Percentiles rank a stretch among this genome's conserved stretches.
Conservation (phyloP, 2,113 vertebrate species). For the Raja brachyura region DNA sequence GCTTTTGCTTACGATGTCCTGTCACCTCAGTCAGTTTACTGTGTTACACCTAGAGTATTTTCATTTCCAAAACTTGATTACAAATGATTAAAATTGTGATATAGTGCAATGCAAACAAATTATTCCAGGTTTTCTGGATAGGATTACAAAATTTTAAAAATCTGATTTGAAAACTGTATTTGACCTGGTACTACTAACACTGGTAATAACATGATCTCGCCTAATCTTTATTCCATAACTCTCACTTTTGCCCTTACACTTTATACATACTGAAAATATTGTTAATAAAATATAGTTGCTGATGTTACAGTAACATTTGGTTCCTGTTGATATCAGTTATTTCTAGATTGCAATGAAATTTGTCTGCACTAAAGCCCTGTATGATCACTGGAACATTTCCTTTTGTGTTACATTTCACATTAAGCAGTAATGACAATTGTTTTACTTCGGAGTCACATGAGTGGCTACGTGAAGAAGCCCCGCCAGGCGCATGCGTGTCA, state of each 20-base stretch:
- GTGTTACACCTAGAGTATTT: not conserved
- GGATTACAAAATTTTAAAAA: not conserved
- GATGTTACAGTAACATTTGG: not conserved
- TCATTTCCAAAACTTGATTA: not conserved
- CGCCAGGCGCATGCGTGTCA: too few relatives aligned
- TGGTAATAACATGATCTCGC: not conserved
- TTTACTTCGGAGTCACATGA: too few relatives aligned
- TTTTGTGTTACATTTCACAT: not conserved
- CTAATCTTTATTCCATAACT: not conserved
- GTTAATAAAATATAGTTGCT: not conserved
- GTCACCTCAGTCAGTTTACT: not conserved
- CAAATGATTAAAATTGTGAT: not conserved
- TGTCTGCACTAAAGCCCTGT: not conserved
- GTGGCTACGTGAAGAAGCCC: too few relatives aligned
- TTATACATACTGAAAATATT: not conserved
- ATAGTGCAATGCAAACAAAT: not conserved
- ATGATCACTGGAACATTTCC: not conserved
- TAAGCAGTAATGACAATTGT: not conserved
- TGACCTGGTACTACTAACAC: not conserved
- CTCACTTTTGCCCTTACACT: not conserved
- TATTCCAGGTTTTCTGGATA: not conserved
- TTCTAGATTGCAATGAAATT: not conserved
- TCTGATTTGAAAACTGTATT: not conserved
- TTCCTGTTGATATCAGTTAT: conserved; percentile 6
- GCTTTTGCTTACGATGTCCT: not conserved